Evolutionary conservation across 2,888 invertebrate genomes (phyloP), one percentile per base, ranked within the genome.

Genomic region (Diadegma fenestrale): DNA sequence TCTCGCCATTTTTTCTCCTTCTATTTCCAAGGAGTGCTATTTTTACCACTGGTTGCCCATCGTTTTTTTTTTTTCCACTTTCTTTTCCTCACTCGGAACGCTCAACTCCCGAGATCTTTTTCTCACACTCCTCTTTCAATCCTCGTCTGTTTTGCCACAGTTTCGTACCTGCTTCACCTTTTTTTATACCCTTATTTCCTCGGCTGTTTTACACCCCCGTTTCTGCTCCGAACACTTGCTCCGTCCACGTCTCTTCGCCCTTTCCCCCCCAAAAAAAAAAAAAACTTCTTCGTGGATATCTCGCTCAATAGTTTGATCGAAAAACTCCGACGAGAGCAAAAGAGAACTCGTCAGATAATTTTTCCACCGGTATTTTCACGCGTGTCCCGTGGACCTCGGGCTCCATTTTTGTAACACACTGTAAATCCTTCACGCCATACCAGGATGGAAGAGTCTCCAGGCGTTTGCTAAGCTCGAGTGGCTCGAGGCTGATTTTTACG

Each of bases 121-220:
- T 48, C 19, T 33, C 10, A 54, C 10, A 54, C 22, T 72, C 30
- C 61, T 37, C 73, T 54, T 51, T 37, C 81, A 26, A 73, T 79
- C 71, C 71, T 30, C 41, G 75, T 58, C 79, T 64, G 14, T 71
- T 80, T 80, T 61, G 45, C 82, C 71, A 43, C 79, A 61, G 30
- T 43, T 45, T 26, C 51, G 72, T 80, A 80, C 68, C 84, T 75
- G 69, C 66, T 73, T 17, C 58, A 72, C 45, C 43, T 45, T 58
- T 66, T 66, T 58, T 63, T 45, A 58, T 63, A 61, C 14, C 77
- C 45, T 68, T 63, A 72, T 77, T 41, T 33, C 61, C 76, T 37
- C 58, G 54, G n/a, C 73, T 61, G 71, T 37, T 63, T 64, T 79
- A 54, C 71, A 48, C 41, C 45, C 45, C 78, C 43, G 12, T 69